These are phyloP conservation scores for Prosapia bicincta DNA, from an alignment of 2,888 invertebrate genomes.

Conservation along the genomic window DNA sequence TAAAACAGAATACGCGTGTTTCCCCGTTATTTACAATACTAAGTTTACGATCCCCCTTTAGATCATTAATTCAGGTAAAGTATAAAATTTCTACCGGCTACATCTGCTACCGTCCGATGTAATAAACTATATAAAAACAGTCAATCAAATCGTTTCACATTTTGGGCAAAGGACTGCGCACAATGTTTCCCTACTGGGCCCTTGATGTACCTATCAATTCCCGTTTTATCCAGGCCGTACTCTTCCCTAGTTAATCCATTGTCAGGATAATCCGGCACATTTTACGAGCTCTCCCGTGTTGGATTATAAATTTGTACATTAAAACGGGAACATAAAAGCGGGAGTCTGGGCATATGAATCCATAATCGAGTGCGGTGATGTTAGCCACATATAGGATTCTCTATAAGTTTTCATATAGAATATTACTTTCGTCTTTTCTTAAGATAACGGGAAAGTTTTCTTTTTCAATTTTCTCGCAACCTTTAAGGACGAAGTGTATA, in stretches of 20 bases:
- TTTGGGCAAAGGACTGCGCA: not conserved
- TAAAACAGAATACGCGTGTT: too few relatives aligned
- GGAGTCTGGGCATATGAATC: not conserved
- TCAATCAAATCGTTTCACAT: not conserved
- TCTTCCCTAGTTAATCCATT: not conserved
- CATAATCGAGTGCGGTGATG: not conserved
- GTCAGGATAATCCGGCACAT: not conserved
- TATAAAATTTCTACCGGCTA: not conserved
- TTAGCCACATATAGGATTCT: too few relatives aligned
- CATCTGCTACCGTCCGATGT: too few relatives aligned
- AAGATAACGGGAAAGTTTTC: too few relatives aligned
- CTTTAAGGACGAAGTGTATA: too few relatives aligned
- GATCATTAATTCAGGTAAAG: not conserved
- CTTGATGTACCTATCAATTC: not conserved
- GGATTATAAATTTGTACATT: not conserved
- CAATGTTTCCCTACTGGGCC: not conserved
- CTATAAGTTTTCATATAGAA: too few relatives aligned
- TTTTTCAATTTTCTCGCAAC: too few relatives aligned
- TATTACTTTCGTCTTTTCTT: too few relatives aligned
- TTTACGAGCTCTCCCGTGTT: not conserved
- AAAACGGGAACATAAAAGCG: not conserved
- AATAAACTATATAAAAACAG: not conserved
- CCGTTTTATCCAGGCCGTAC: not conserved
- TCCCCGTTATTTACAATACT: not conserved
- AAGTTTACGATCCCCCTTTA: not conserved